Conservation (phyloP, 2,113 vertebrate genomes). For the Apeltes quadracus region DNA sequence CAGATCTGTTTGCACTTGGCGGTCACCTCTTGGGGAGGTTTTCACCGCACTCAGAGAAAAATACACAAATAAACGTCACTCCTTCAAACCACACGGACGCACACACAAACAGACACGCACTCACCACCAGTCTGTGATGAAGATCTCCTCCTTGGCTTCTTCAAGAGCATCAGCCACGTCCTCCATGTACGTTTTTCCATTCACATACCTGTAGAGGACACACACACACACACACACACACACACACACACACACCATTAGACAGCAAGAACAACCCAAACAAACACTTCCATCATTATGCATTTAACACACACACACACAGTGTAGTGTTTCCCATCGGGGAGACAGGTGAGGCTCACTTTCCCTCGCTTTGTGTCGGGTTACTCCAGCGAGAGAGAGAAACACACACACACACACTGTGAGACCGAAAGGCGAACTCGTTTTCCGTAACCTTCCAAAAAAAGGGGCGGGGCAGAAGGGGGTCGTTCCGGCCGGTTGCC, state of each 20-base stretch:
- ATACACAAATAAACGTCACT: slow-evolving; percentile 4
- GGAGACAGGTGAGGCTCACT: slow-evolving; percentile 73
- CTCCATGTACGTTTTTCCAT: slow-evolving; percentile 93
- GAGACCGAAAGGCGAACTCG: not conserved
- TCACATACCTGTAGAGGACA: slow-evolving; percentile 89
- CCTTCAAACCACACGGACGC: too few relatives aligned
- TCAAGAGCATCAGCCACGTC: slow-evolving; percentile 94
- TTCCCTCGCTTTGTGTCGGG: slow-evolving; percentile 74
- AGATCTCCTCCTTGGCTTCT: slow-evolving; percentile 93
- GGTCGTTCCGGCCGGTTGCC: not conserved
- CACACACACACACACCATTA: slow-evolving; percentile 15
- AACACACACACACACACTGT: slow-evolving; percentile 29
- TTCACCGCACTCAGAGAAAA: slow-evolving; percentile 15
- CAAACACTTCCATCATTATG: slow-evolving; percentile 6
- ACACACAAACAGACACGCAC: slow-evolving; percentile 50
- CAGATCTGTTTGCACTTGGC: slow-evolving; percentile 52
- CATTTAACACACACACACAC: slow-evolving; percentile 26
- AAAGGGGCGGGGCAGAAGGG: too few relatives aligned
- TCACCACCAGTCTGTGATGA: slow-evolving; percentile 99
- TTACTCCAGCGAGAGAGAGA: slow-evolving; percentile 69
- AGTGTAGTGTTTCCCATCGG: slow-evolving; percentile 68
- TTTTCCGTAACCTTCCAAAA: not conserved
- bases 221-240: slow-evolving; percentile 26
- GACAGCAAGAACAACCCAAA: slow-evolving; percentile 11
- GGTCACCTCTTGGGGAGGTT: not conserved